phyloP scores from a whole-genome alignment of 2,888 invertebrate genomes.

The Coleophora flavipennella region DNA sequence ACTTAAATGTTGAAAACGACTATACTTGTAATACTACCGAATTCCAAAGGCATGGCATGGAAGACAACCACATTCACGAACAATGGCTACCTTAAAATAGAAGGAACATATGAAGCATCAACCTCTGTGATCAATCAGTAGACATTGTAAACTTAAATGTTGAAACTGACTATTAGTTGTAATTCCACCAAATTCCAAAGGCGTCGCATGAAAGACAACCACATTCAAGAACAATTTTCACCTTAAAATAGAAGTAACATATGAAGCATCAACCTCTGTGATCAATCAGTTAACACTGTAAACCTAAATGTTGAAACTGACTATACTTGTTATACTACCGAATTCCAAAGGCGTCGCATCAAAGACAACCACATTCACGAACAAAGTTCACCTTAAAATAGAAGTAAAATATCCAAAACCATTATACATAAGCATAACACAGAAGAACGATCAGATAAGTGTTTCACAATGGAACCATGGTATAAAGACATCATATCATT shows the following conservation, averaged over 20 bases:
- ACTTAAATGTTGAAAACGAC: background rate
- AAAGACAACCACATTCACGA: slow-evolving; percentile 12
- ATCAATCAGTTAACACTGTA: no score
- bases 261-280: no score
- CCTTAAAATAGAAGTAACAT: no score
- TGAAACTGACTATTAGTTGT: no score
- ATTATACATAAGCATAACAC: slow-evolving; percentile 59
- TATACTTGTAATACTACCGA: background rate
- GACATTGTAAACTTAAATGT: no score
- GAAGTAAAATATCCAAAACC: slow-evolving; percentile 29
- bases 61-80: slow-evolving; percentile 14
- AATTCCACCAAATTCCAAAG: no score
- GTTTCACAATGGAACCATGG: slow-evolving; percentile 53
- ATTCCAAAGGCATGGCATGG: slow-evolving; percentile 7
- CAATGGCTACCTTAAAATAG: slow-evolving; percentile 24
- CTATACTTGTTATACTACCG: background rate
- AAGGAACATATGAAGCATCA: slow-evolving; percentile 25
- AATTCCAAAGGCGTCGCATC: slow-evolving; percentile 7
- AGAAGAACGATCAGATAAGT: slow-evolving; percentile 66
- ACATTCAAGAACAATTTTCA: no score
- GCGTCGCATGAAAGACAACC: no score
- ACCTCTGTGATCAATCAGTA: no score
- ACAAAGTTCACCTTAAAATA: slow-evolving; percentile 24
- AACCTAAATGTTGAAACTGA: background rate
- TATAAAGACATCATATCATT: slow-evolving; percentile 72